These are phyloP conservation scores for Hirudo medicinalis DNA, from an alignment of 1,140 invertebrate genomes.

Conservation along the genomic window DNA sequence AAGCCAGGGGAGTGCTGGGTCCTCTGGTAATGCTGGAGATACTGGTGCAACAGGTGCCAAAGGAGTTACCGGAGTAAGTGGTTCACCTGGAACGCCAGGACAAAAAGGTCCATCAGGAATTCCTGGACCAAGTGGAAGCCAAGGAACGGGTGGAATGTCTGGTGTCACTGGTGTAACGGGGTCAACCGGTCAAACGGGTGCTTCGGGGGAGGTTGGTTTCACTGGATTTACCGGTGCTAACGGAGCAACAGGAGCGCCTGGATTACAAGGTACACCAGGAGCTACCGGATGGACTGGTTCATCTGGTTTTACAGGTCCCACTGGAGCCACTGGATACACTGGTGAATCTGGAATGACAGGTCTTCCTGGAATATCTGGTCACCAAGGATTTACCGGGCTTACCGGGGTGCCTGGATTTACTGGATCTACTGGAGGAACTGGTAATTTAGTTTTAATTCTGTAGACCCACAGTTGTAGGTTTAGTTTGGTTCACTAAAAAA, in stretches of 20 bases:
- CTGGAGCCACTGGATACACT: background rate
- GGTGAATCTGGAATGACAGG: background rate
- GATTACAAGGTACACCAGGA: no score
- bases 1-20: no score
- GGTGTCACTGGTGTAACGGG: no score
- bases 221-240: background rate
- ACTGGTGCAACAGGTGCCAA: constrained; percentile 12
- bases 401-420: background rate
- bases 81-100: constrained; percentile 15
- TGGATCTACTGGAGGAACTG: background rate
- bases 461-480: no score
- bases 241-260: background rate
- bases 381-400: background rate
- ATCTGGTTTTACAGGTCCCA: background rate
- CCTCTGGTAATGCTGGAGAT: background rate
- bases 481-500: no score
- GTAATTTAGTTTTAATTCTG: no score
- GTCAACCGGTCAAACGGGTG: no score
- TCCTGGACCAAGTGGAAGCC: constrained; percentile 7
- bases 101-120: background rate
- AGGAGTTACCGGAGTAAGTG: constrained; percentile 13
- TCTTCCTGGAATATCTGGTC: background rate
- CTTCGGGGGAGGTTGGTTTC: no score
- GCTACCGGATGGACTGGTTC: background rate
- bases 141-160: constrained; percentile 8